A percentile compares a stretch with the other conserved stretches of the same genome.
Conservation (phyloP, 2,113 vertebrate genomes). For the Monopterus albus region DNA sequence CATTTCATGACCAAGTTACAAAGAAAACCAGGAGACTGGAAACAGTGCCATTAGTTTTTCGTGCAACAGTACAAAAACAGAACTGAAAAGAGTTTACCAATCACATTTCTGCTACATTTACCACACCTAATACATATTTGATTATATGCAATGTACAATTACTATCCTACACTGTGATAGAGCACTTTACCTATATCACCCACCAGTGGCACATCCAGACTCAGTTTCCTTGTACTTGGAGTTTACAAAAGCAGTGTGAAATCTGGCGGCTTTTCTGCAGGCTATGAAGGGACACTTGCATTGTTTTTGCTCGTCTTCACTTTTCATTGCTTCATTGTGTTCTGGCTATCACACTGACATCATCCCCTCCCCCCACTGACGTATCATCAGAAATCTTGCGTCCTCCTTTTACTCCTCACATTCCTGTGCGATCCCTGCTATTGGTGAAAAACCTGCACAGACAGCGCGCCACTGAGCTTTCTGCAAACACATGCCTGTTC, state of each 20-base stretch:
- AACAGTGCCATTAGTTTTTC: no score
- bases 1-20: no score
- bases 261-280: not conserved
- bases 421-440: constrained; percentile 38
- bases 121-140: no score
- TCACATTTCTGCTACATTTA: no score
- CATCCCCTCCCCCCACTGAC: constrained; percentile 41
- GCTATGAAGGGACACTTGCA: not conserved
- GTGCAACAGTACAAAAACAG: no score
- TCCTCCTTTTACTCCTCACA: constrained; percentile 15
- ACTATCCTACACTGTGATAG: no score
- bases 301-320: constrained; percentile 10
- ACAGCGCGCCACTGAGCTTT: constrained; percentile 9
- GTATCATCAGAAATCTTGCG: constrained; percentile 47
- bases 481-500: constrained; percentile 6
- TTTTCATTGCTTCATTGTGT: constrained; percentile 31
- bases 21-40: no score
- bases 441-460: constrained; percentile 15
- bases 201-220: not conserved
- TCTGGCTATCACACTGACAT: constrained; percentile 39
- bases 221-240: not conserved
- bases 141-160: no score
- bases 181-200: no score
- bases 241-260: not conserved
- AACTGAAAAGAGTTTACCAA: no score